Percentiles rank a stretch among this genome's conserved stretches.
phyloP scores from a whole-genome alignment of 2,797 vertebrate genomes.

The Malurus leucopterus region DNA sequence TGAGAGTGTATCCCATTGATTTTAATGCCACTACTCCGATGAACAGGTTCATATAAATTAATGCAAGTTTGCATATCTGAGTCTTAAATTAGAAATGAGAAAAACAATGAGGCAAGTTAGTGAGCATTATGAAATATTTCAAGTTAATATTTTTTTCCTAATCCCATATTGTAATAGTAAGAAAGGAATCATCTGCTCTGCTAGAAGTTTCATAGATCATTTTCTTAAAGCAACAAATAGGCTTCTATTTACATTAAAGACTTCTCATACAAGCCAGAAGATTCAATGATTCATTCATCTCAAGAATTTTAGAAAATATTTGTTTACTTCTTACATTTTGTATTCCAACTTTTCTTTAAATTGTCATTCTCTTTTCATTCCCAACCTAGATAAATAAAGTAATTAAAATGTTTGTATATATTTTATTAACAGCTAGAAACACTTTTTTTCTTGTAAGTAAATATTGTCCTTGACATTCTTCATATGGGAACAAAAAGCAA shows the following conservation, averaged over 20 bases:
- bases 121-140: not conserved
- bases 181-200: not conserved
- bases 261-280: not conserved
- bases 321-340: not conserved
- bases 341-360: not conserved
- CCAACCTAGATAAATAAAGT: not conserved
- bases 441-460: not conserved
- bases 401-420: not conserved
- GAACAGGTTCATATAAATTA: not conserved
- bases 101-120: not conserved
- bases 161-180: not conserved
- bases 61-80: not conserved
- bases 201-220: not conserved
- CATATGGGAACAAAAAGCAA: slow-evolving; percentile 32
- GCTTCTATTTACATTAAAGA: slow-evolving; percentile 1
- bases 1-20: not conserved
- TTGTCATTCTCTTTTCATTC: not conserved
- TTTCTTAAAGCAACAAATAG: not conserved
- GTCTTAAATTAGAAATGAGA: not conserved
- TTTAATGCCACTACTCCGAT: not conserved
- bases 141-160: not conserved
- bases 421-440: slow-evolving; percentile 17
- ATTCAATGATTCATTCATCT: not conserved
- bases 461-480: slow-evolving; percentile 26
- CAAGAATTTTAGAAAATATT: not conserved